Conservation (phyloP, 2,888 invertebrate genomes). For the Exephanes ischioxanthus region DNA sequence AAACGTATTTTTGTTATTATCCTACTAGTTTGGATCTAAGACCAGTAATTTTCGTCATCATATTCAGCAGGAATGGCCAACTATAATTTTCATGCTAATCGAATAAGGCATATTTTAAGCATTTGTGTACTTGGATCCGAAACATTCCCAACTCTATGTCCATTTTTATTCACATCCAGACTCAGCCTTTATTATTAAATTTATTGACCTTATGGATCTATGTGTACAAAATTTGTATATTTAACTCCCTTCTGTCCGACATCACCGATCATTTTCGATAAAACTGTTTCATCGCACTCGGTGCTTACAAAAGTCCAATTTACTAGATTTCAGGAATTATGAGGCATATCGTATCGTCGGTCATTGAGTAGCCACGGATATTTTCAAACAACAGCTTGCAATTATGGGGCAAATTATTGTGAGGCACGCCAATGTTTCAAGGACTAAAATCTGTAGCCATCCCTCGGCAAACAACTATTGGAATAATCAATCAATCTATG, state of each 20-base stretch:
- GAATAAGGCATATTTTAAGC: slow-evolving; percentile 17
- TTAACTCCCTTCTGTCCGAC: slow-evolving; percentile 18
- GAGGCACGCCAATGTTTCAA: neutral
- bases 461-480: slow-evolving; percentile 23
- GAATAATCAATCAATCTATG: slow-evolving; percentile 29
- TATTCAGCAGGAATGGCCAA: slow-evolving; percentile 36
- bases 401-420: neutral
- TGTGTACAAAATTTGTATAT: slow-evolving; percentile 63
- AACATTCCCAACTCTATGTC: slow-evolving; percentile 42
- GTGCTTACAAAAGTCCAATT: slow-evolving; percentile 9
- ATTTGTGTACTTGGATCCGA: slow-evolving; percentile 28
- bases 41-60: slow-evolving; percentile 23
- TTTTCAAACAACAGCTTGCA: neutral
- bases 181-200: slow-evolving; percentile 57
- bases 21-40: neutral
- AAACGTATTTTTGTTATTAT: neutral
- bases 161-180: slow-evolving; percentile 42
- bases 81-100: slow-evolving; percentile 22
- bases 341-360: neutral
- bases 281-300: slow-evolving; percentile 26
- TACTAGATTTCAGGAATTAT: neutral
- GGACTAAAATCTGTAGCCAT: neutral
- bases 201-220: slow-evolving; percentile 64
- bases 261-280: slow-evolving; percentile 9
- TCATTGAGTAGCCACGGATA: slow-evolving; percentile 7